Evolutionary conservation across 2,888 invertebrate genomes (phyloP).

Genomic region (Caenorhabditis sp.): DNA sequence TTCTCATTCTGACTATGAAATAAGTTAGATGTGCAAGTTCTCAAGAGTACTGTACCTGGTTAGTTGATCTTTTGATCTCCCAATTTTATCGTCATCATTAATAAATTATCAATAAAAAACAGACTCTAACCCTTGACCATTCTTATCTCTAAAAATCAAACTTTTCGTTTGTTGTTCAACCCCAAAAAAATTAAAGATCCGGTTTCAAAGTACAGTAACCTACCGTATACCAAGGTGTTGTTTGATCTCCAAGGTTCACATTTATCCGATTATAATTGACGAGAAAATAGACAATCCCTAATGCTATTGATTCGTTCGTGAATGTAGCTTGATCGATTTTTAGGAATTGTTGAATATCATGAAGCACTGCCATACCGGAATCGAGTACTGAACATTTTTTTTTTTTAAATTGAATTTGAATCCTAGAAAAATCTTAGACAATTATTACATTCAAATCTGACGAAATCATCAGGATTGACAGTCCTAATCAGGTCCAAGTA

Average conservation of each 20-base stretch:
- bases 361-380: slow-evolving; percentile 25
- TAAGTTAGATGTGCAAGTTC: too few relatives aligned
- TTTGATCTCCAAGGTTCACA: not conserved
- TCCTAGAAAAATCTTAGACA: not conserved
- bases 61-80: too few relatives aligned
- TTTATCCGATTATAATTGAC: not conserved
- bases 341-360: slow-evolving; percentile 12
- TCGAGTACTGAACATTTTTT: slow-evolving; percentile 14
- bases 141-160: too few relatives aligned
- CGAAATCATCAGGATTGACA: slow-evolving; percentile 26
- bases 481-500: slow-evolving; percentile 24
- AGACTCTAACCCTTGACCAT: too few relatives aligned
- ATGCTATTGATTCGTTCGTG: not conserved
- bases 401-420: too few relatives aligned
- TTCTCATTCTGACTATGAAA: too few relatives aligned
- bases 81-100: too few relatives aligned
- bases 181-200: too few relatives aligned
- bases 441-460: slow-evolving; percentile 7
- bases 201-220: too few relatives aligned
- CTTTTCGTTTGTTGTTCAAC: too few relatives aligned
- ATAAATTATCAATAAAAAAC: too few relatives aligned
- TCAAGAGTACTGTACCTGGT: too few relatives aligned
- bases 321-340: not conserved
- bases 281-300: not conserved
- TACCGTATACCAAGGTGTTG: not conserved